Conservation (phyloP, 2,888 invertebrate species). For the Andrena marginata region DNA sequence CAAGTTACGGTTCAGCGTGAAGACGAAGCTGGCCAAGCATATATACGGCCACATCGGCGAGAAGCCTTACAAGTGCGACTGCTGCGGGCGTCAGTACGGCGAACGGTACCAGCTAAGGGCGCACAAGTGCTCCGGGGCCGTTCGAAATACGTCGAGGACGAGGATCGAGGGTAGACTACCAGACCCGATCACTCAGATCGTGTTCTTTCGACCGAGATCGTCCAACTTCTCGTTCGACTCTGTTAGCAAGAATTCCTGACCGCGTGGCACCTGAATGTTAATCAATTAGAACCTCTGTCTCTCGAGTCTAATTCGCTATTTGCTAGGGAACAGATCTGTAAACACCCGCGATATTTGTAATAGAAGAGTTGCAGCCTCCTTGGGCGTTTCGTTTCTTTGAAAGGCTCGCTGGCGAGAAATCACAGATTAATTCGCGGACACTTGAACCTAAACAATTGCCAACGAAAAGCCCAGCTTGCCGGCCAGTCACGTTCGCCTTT, state of each 20-base stretch:
- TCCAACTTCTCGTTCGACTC: background rate
- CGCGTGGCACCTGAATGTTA: background rate
- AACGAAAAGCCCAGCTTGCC: background rate
- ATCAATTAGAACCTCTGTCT: no score
- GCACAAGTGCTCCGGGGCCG: conserved; percentile 47
- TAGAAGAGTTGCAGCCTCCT: background rate
- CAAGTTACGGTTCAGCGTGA: conserved; percentile 66
- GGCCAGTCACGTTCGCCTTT: conserved; percentile 56
- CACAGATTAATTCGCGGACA: background rate
- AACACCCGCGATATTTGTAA: background rate
- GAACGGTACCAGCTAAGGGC: conserved; percentile 65
- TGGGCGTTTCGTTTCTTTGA: background rate
- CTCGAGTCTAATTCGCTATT: no score
- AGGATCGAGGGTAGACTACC: conserved; percentile 19
- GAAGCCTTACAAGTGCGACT: conserved; percentile 68
- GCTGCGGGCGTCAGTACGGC: conserved; percentile 63
- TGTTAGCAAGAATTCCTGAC: background rate
- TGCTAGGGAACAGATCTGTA: no score
- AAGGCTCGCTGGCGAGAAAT: background rate
- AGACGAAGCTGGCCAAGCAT: conserved; percentile 68
- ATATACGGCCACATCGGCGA: conserved; percentile 68
- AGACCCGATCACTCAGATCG: conserved; percentile 51
- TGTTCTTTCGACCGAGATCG: conserved; percentile 36
- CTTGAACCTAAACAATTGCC: background rate
- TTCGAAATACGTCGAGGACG: conserved; percentile 5